Base-by-base conservation (phyloP, 2,888 invertebrate species). In the Antitype chi region DNA sequence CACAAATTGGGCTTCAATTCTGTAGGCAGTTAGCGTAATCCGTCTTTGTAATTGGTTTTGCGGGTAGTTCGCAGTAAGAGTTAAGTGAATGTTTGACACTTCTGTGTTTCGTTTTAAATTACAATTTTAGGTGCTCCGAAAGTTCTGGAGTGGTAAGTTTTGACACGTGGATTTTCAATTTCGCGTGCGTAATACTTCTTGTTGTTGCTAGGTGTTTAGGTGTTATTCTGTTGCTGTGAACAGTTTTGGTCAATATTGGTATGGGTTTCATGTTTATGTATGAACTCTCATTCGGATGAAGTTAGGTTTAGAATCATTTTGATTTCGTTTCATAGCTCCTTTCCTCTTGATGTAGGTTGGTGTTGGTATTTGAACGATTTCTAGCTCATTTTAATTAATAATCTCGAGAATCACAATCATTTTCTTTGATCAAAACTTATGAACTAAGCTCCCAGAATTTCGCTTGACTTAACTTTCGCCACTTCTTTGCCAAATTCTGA, bases 1-100 rank as follows among this genome's bases (percentile, higher is more conserved):
- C 92, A 93, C 87, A 95, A 95, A 95, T 95, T 94, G 94, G 90
- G 92, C 92, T 91, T 91, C 92, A 90, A 94, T 94, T 93, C 92
- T 90, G 92, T 90, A 91, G 89, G 91, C 91, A 89, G 91, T 92
- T 93, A 92, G 89, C 87, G 93, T 95, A 94, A 95, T 95, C 94
- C 91, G 90, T 94, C 94, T 94, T 93, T 91, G 93, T 95, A 95
- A 96, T 95, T 95, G 94, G 92, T 93, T 95, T 91, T 92, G 91
- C 88, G 85, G 91, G 88, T 90, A 89, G 78, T 82, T 80, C 38
- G 84, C 87, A 86, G 82, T 84, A 86, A 78, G 85, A 89, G 88
- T 90, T 91, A 81, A 85, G 73, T 86, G 87, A 90, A 89, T 90
- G 87, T 85, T 91, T 91, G 89, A 90, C 90, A 90, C 87, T 88